Percentiles rank a stretch among this genome's conserved stretches.
Conservation (phyloP, 2,113 vertebrate genomes). For the Sander vitreus region DNA sequence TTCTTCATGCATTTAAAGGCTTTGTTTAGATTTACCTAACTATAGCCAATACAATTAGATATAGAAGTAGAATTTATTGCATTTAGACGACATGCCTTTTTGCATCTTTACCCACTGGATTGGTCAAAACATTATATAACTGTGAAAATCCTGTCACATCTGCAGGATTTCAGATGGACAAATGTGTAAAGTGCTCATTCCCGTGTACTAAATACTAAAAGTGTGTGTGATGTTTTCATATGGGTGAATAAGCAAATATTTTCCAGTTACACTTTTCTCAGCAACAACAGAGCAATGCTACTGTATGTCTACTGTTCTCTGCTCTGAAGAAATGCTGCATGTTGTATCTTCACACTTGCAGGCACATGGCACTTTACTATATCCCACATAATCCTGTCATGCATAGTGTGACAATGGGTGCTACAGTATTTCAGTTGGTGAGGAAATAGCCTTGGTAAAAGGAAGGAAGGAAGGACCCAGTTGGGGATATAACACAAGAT, state of each 20-base stretch:
- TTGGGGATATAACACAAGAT: constrained; percentile 1
- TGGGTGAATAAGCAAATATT: not conserved
- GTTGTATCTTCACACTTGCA: not conserved
- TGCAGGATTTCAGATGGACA: constrained; percentile 34
- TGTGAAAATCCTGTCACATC: constrained; percentile 24
- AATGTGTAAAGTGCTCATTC: not conserved
- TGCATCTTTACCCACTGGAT: not conserved
- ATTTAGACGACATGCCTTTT: not conserved
- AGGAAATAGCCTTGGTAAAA: constrained; percentile 36
- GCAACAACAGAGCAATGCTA: not conserved
- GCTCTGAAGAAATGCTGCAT: not conserved
- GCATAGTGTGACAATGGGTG: constrained; percentile 8
- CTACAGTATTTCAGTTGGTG: constrained; percentile 10
- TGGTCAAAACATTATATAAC: constrained; percentile 20
- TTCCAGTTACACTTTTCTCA: not conserved
- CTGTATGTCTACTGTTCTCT: not conserved
- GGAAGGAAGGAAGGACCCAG: constrained; percentile 19
- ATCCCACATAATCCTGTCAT: not conserved
- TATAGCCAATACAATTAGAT: not conserved
- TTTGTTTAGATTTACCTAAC: not conserved
- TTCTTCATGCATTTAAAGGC: not conserved
- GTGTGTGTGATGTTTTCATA: not conserved
- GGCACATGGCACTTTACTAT: not conserved
- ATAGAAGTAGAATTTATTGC: not conserved
- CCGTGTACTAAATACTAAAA: not conserved